Evolutionary conservation across 1,140 invertebrate species (phyloP).

Genomic region (Leptoteleia sp.): DNA sequence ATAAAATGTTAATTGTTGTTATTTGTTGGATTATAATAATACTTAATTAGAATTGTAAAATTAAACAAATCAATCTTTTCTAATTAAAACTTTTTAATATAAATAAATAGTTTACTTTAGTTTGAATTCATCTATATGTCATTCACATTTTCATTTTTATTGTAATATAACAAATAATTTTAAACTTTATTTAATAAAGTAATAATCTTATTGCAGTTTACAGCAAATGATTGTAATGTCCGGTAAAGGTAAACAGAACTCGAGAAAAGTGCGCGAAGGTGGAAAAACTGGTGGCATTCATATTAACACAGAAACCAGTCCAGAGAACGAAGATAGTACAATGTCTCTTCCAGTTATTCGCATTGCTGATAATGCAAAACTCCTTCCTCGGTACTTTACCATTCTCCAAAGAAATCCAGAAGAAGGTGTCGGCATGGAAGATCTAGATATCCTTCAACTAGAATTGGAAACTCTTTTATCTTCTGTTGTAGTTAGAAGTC

Average conservation of each 20-base stretch:
- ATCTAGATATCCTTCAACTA: conserved; percentile 91
- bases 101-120: too few species aligned
- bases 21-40: too few species aligned
- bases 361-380: conserved; percentile 81
- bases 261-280: conserved; percentile 77
- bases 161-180: too few species aligned
- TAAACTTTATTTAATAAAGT: too few species aligned
- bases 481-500: conserved; percentile 88
- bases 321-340: conserved; percentile 64
- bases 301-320: conserved; percentile 64
- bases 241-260: conserved; percentile 79
- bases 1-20: too few species aligned
- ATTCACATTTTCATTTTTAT: too few species aligned
- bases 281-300: conserved; percentile 70
- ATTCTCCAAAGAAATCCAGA: conserved; percentile 83
- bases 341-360: conserved; percentile 77
- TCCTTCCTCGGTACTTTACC: conserved; percentile 82
- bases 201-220: too few species aligned
- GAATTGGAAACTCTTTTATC: conserved; percentile 94
- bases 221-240: conserved; percentile 70
- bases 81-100: too few species aligned
- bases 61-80: too few species aligned
- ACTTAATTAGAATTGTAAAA: too few species aligned
- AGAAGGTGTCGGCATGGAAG: conserved; percentile 88
- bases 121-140: too few species aligned